Base-by-base conservation (phyloP, 1,140 invertebrate species). In the Andrena cerasifolii region DNA sequence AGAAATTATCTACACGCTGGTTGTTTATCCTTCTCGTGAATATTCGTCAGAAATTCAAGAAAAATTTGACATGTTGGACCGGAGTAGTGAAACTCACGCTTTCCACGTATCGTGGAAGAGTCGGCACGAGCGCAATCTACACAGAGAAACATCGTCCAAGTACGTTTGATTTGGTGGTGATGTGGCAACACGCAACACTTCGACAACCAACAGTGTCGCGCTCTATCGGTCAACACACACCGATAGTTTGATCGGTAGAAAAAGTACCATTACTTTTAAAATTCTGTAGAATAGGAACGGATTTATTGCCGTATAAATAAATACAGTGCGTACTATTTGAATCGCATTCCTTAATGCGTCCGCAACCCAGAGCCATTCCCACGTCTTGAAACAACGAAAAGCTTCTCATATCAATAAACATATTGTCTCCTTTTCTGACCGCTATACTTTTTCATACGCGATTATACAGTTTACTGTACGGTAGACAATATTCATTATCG, bases 171-270 rank as follows among this genome's bases (percentile, higher is more conserved):
- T 86, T 79, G 71, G 84, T 91, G 90, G 83, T 91, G 90, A 91
- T 91, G 90, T 91, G 90, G 90, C 90, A 91, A 90, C 90, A 91
- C 90, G 90, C 90, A 87, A 89, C 89, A 91, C 85, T 85, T 81
- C 82, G 81, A 80, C 76, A 75, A 81, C 56, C 79, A 53, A 58
- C 67, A 65, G 62, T 80, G 82, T 80, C 82, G 87, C 86, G 33
- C 86, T 86, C 88, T 89, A 82, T 63, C 67, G 75, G 75, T 56
- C 56, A 33, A 53, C 56, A 8, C 53, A 16, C 7, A 51, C 2
- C 14, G 12, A 53, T 40, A 43, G 26, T 51, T 26, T 47, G 36
- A 68, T 75, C 53, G 63, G 47, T 53, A 43, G 53, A 73, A 73
- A 68, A 58, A 76, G 3, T 28, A 36, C 21, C 31, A 45, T 49